Percentiles rank a stretch among this genome's conserved stretches.
These are phyloP conservation scores for Plumapathes pennacea DNA, from an alignment of 92 coral and sea anemone species.

Conservation along the genomic window DNA sequence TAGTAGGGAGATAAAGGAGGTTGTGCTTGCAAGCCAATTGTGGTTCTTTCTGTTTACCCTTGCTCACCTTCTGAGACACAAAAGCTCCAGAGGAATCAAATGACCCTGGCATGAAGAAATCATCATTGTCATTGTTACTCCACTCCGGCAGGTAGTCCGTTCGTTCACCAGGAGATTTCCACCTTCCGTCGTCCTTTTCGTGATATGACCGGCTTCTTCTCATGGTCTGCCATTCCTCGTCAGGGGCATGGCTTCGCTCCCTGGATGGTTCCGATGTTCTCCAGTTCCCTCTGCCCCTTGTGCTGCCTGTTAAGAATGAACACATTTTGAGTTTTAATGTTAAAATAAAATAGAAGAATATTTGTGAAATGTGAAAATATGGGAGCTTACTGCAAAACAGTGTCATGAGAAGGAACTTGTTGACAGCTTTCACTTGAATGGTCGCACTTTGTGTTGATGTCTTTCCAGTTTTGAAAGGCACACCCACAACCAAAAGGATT, in stretches of 20 bases:
- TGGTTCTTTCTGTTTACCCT: too few relatives aligned
- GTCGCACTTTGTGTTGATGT: too few relatives aligned
- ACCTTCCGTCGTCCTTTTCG: slow-evolving; percentile 64
- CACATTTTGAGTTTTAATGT: too few relatives aligned
- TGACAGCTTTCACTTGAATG: too few relatives aligned
- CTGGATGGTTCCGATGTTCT: slow-evolving; percentile 57
- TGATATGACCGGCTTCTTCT: slow-evolving; percentile 65
- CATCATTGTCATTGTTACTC: slow-evolving; percentile 90
- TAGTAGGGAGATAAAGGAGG: too few relatives aligned
- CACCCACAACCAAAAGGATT: too few relatives aligned
- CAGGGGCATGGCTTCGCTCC: slow-evolving; percentile 59
- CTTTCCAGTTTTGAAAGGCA: too few relatives aligned
- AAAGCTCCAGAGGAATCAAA: slow-evolving; percentile 97
- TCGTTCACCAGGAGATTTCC: slow-evolving; percentile 56
- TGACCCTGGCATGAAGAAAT: slow-evolving; percentile 76
- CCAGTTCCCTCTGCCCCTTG: slow-evolving; percentile 79
- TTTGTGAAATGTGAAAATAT: background rate
- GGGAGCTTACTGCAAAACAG: too few relatives aligned
- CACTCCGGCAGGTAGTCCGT: slow-evolving; percentile 96
- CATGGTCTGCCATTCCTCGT: slow-evolving; percentile 87
- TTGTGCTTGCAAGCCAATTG: too few relatives aligned
- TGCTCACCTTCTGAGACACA: slow-evolving; percentile 69
- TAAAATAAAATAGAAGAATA: background rate
- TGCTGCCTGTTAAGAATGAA: slow-evolving; percentile 35
- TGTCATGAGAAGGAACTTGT: too few relatives aligned